Evolutionary conservation across 2,113 vertebrate species (phyloP), one percentile per base, ranked within the genome.

Genomic region (Cochlearius cochlearius): DNA sequence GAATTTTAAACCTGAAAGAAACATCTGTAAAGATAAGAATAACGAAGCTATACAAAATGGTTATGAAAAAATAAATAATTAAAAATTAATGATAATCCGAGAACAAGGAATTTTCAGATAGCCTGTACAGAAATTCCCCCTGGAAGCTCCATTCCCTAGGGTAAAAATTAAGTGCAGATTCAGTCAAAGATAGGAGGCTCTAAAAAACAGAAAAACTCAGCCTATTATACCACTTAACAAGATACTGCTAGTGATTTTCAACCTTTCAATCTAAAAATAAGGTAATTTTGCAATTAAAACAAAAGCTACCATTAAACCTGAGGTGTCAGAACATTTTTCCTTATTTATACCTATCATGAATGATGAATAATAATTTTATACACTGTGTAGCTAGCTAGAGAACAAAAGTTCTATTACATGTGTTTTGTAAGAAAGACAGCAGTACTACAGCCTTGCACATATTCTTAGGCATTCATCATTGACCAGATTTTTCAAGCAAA

Each of bases 201-300:
- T 63, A 67, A 92, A 83, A 74, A 86, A 77, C 23, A 74, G 32
- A 67, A 92, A 95, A 92, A 50, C 1, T 15, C 62, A 80, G 68
- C n/a, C 55, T 90, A 49, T 69, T 95, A 71, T 30, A 69, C 27
- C 29, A 55, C 67, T 86, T 82, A 74, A 69, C 60, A 88, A 92
- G 72, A 90, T 56, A 49, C 29, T 50, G 52, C 32, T 68, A 50
- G 16, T 29, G 21, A 72, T 64, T 82, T 86, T 84, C 62, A 94
- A 64, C 29, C 19, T 68, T 75, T 78, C 39, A 18, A n/a, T 45
- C 26, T 85, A 78, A 92, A 91, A 96, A 87, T 29, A 91, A 71
- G 12, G 27, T 29, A 84, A 79, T 82, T 94, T 73, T 79, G 53
- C 77, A 92, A 92, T 82, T 95, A 94, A 95, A 95, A 94, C 34